Percentiles rank a stretch among this genome's conserved stretches.
Conservation (phyloP, 2,797 vertebrate species). For the Micropoecilia bifurca region DNA sequence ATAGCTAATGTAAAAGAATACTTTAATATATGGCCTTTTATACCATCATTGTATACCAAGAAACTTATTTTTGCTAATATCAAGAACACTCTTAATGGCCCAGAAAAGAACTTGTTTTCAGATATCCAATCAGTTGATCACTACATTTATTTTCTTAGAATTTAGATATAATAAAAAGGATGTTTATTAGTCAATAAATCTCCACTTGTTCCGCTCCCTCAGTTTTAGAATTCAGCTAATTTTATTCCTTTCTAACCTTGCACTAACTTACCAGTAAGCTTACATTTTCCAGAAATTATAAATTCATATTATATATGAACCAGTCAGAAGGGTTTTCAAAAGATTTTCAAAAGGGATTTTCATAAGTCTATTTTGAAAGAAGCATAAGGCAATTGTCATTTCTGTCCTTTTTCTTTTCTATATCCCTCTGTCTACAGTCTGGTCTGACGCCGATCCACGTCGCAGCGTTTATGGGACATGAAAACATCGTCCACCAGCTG, state of each 20-base stretch:
- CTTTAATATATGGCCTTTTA: neutral
- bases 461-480: conserved; percentile 99
- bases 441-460: conserved; percentile 98
- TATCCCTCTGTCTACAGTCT: conserved; percentile 79
- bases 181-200: neutral
- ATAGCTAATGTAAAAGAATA: neutral
- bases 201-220: neutral
- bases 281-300: neutral
- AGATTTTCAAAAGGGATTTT: neutral
- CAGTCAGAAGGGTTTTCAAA: neutral
- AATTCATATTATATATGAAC: neutral
- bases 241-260: neutral
- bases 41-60: neutral
- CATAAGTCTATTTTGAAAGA: too few relatives aligned
- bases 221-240: neutral
- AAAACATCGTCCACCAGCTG: conserved; percentile 96
- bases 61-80: neutral
- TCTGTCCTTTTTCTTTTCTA: neutral
- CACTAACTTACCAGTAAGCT: neutral
- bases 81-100: neutral
- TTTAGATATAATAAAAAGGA: neutral
- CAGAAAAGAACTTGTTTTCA: neutral
- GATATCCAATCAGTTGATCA: neutral
- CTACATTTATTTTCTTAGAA: neutral
- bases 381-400: neutral